Evolutionary conservation across 2,113 vertebrate species (phyloP).

Genomic region (Turdus rufiventris): DNA sequence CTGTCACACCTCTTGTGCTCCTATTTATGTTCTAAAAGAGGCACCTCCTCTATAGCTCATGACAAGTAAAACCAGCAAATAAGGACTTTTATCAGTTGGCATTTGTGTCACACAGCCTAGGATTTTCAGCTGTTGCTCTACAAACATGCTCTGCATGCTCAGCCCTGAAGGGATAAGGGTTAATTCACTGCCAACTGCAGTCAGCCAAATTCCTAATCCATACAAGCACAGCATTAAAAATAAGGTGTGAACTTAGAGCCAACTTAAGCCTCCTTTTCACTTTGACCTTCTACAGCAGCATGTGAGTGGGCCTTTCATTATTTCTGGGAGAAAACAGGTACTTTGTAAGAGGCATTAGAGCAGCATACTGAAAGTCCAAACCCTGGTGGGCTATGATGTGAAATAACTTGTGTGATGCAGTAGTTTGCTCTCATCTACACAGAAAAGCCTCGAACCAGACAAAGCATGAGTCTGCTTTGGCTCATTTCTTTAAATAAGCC

Average conservation of each 20-base stretch:
- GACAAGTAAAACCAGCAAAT: not conserved
- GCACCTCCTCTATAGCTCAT: not conserved
- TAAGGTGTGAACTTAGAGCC: not conserved
- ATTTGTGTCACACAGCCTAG: not conserved
- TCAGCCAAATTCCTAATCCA: not conserved
- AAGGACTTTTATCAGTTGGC: not conserved
- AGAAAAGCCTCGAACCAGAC: not conserved
- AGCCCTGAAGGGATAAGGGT: not conserved
- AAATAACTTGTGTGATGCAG: not conserved
- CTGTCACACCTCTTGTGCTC: not conserved
- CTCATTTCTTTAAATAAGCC: not conserved
- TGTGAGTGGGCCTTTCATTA: not conserved
- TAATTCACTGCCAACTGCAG: not conserved
- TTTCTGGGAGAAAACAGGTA: not conserved
- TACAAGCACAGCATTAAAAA: not conserved
- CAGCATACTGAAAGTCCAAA: not conserved
- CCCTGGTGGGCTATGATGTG: not conserved
- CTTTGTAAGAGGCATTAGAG: not conserved
- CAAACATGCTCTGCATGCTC: not conserved
- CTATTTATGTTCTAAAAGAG: not conserved
- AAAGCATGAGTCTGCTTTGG: not conserved
- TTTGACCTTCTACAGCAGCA: not conserved
- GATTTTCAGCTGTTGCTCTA: not conserved
- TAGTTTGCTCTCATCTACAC: not conserved
- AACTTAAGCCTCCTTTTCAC: not conserved